Evolutionary conservation across 2,113 vertebrate genomes (phyloP).

Genomic region (Zingel zingel): DNA sequence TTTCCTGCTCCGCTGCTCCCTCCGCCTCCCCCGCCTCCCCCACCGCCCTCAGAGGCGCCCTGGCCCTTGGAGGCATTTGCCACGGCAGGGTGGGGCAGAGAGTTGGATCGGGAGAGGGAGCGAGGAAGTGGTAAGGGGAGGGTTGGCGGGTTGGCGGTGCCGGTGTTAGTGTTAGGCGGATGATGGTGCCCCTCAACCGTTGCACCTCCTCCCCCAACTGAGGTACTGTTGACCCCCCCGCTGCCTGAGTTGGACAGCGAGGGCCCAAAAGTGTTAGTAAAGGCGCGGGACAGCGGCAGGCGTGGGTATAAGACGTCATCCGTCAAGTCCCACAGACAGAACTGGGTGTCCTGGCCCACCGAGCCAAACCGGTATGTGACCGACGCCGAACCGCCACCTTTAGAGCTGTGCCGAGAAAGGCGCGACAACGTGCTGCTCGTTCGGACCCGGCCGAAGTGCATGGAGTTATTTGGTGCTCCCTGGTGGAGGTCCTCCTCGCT

Average conservation of each 20-base stretch:
- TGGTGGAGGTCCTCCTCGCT: conserved; percentile 86
- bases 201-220: conserved; percentile 61
- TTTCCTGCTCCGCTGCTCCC: conserved; percentile 47
- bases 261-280: conserved; percentile 85
- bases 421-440: conserved; percentile 88
- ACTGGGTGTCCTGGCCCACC: conserved; percentile 93
- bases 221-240: conserved; percentile 75
- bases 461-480: conserved; percentile 66
- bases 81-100: conserved; percentile 89
- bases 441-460: conserved; percentile 83
- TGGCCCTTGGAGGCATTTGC: conserved; percentile 79
- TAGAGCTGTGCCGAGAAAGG: conserved; percentile 86
- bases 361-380: conserved; percentile 94
- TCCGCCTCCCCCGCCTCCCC: conserved; percentile 52
- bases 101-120: conserved; percentile 92
- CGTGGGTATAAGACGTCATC: conserved; percentile 89
- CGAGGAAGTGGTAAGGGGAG: conserved; percentile 85
- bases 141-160: conserved; percentile 69
- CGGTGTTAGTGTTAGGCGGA: conserved; percentile 75
- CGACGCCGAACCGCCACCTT: conserved; percentile 74
- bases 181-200: conserved; percentile 83
- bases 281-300: conserved; percentile 86
- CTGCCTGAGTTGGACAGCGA: conserved; percentile 79
- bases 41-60: conserved; percentile 53
- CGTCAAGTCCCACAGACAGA: conserved; percentile 94